A percentile compares a stretch with the other conserved stretches of the same genome.
Evolutionary conservation across 2,113 vertebrate species (phyloP).

Genomic region (Prunella himalayana): DNA sequence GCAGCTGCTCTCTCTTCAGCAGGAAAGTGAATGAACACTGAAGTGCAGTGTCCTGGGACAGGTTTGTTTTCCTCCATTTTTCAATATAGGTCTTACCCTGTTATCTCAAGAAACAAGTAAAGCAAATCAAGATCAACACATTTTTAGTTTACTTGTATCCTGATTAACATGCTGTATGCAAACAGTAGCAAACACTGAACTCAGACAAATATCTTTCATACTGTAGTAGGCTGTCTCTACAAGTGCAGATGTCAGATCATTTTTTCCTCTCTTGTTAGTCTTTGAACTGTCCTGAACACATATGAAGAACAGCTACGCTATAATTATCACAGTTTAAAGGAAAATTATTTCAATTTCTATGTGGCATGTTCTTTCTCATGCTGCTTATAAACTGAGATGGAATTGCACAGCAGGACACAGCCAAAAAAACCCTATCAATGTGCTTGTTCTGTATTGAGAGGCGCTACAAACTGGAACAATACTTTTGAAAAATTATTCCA

Average conservation of each 20-base stretch:
- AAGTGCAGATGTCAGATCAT: not conserved
- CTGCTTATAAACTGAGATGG: constrained; percentile 26
- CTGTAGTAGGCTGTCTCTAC: not conserved
- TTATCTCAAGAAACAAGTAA: not conserved
- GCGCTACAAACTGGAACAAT: not conserved
- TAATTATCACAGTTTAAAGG: not conserved
- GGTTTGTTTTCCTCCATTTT: not conserved
- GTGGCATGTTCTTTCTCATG: not conserved
- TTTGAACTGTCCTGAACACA: not conserved
- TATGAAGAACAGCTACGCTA: not conserved
- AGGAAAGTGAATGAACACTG: not conserved
- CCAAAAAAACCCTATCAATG: constrained; percentile 5
- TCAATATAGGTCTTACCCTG: not conserved
- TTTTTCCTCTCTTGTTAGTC: not conserved
- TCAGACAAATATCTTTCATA: not conserved
- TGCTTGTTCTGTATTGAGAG: not conserved
- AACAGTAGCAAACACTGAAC: not conserved
- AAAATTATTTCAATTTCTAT: not conserved
- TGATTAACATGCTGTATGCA: not conserved
- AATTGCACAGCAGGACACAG: constrained; percentile 36
- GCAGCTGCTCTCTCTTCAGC: not conserved
- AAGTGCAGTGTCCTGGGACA: not conserved
- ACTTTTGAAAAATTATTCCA: not conserved
- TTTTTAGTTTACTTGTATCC: not conserved
- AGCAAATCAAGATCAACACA: not conserved